Conservation (phyloP, 1,140 invertebrate species). For the Pararge aegeria region DNA sequence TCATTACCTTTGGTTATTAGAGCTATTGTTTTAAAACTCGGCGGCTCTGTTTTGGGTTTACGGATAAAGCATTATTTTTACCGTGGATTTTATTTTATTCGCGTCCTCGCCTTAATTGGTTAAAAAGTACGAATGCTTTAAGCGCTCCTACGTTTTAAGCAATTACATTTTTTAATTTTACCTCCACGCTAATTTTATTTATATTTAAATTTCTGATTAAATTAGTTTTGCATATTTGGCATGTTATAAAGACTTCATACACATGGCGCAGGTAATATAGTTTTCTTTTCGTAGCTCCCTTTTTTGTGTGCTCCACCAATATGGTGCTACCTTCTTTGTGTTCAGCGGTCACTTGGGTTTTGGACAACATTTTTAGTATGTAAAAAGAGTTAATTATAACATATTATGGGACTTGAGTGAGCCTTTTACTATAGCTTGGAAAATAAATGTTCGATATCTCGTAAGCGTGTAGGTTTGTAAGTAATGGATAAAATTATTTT, state of each 20-base stretch:
- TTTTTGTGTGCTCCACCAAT: too few species aligned
- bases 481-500: too few species aligned
- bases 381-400: too few species aligned
- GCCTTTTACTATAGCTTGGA: too few species aligned
- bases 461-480: too few species aligned
- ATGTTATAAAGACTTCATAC: not conserved
- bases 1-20: conserved; percentile 27
- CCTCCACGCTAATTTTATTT: not conserved
- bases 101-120: conserved; percentile 6
- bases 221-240: not conserved
- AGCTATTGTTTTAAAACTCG: conserved; percentile 25
- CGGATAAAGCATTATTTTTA: conserved; percentile 17
- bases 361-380: too few species aligned
- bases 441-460: too few species aligned
- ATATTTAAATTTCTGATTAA: conserved; percentile 3
- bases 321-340: too few species aligned
- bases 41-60: conserved; percentile 18
- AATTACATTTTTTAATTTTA: not conserved
- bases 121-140: not conserved
- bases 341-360: too few species aligned
- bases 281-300: too few species aligned
- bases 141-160: conserved; percentile 1
- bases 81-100: conserved; percentile 7
- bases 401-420: too few species aligned
- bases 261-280: not conserved